These are phyloP conservation scores for Beroe forskalii DNA, from an alignment of 37 sponge, comb jelly and placozoan species.

Conservation along the genomic window DNA sequence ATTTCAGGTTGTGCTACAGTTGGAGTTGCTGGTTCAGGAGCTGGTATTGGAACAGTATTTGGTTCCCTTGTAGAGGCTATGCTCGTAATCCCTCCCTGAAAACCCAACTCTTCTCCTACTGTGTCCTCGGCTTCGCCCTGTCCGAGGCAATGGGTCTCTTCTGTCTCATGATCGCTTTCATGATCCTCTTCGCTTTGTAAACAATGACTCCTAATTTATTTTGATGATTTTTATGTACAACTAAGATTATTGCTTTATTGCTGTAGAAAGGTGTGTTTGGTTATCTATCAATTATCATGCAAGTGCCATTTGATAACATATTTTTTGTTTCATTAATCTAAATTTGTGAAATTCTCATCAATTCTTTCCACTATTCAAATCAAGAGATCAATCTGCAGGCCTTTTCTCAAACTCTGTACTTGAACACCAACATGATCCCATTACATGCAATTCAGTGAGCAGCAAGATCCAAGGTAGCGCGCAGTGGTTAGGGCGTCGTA, in stretches of 20 bases:
- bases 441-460: no score
- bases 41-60: conserved; percentile 71
- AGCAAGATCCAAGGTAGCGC: no score
- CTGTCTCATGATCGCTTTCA: conserved; percentile 94
- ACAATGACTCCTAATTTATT: conserved; percentile 42
- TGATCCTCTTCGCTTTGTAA: conserved; percentile 88
- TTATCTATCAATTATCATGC: background rate
- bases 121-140: conserved; percentile 90
- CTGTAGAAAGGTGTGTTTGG: conserved; percentile 14
- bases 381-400: no score
- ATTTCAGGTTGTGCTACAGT: conserved; percentile 65
- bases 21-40: conserved; percentile 68
- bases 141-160: conserved; percentile 96
- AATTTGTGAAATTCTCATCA: background rate
- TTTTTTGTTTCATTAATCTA: background rate
- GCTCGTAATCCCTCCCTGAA: conserved; percentile 90
- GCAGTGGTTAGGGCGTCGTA: no score
- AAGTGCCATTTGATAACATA: background rate
- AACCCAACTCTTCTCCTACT: conserved; percentile 93
- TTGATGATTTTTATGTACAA: background rate
- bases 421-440: no score
- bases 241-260: background rate
- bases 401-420: no score
- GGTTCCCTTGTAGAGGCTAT: conserved; percentile 78
- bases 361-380: no score